Evolutionary conservation across 2,797 vertebrate genomes (phyloP).

Genomic region (Macroramphosus scolopax): DNA sequence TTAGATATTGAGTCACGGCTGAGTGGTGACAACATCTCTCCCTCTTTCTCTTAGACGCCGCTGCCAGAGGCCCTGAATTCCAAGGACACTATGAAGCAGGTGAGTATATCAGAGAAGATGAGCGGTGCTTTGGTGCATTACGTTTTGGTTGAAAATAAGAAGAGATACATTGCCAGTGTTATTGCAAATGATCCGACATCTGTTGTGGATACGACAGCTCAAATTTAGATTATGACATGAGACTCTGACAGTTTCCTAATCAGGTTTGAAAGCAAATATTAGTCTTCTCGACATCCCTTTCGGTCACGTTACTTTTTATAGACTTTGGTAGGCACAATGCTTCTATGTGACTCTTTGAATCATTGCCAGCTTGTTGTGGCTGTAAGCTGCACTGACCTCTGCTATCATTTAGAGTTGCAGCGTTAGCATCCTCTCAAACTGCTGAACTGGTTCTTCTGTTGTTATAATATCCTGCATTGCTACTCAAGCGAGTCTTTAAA

Average conservation of each 20-base stretch:
- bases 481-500: constrained; percentile 63
- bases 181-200: no score
- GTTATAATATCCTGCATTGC: constrained; percentile 60
- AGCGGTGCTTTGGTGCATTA: constrained; percentile 4
- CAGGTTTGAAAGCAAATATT: no score
- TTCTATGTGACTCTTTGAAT: constrained; percentile 7
- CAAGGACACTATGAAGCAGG: constrained; percentile 87
- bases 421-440: constrained; percentile 62
- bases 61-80: constrained; percentile 81
- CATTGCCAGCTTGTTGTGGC: neutral
- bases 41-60: constrained; percentile 81
- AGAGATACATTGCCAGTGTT: neutral
- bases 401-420: constrained; percentile 50
- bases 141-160: neutral
- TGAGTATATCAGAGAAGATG: constrained; percentile 55
- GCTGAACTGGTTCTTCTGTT: constrained; percentile 65
- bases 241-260: no score
- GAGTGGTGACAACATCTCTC: constrained; percentile 23
- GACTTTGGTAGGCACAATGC: neutral
- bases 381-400: constrained; percentile 26
- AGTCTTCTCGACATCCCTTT: no score
- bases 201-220: no score
- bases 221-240: no score
- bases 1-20: constrained; percentile 16
- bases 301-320: neutral